These are phyloP conservation scores for Phymatocera aterrima DNA, from an alignment of 2,888 invertebrate genomes.

Conservation along the genomic window DNA sequence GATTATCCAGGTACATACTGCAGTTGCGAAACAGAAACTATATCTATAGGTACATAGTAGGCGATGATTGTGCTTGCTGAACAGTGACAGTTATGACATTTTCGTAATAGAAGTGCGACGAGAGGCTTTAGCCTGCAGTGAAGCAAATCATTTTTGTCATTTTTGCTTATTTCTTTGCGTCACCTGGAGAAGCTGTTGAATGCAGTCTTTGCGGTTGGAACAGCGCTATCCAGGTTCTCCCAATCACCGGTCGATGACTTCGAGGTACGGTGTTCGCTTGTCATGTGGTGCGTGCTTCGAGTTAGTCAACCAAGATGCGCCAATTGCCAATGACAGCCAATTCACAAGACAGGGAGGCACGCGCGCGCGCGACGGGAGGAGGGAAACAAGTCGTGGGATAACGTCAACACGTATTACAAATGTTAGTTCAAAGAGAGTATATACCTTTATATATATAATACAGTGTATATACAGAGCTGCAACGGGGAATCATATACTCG, in stretches of 20 bases:
- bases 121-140: no score
- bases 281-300: slow-evolving; percentile 71
- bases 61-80: no score
- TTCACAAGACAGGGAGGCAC: slow-evolving; percentile 38
- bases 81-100: background rate
- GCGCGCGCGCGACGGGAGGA: slow-evolving; percentile 26
- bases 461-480: no score
- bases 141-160: slow-evolving; percentile 6
- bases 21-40: no score
- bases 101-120: background rate
- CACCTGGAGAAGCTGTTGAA: slow-evolving; percentile 74
- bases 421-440: slow-evolving; percentile 20
- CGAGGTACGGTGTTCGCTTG: slow-evolving; percentile 71
- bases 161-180: slow-evolving; percentile 53
- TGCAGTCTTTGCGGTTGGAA: slow-evolving; percentile 68
- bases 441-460: background rate
- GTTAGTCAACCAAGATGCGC: slow-evolving; percentile 43
- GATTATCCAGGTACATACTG: no score
- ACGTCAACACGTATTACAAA: slow-evolving; percentile 39
- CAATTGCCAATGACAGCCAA: slow-evolving; percentile 42
- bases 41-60: no score
- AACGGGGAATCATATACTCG: no score
- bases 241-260: slow-evolving; percentile 71
- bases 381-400: slow-evolving; percentile 29
- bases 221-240: slow-evolving; percentile 62